Evolutionary conservation across 2,888 invertebrate genomes (phyloP).

Genomic region (Ceriagrion tenellum): DNA sequence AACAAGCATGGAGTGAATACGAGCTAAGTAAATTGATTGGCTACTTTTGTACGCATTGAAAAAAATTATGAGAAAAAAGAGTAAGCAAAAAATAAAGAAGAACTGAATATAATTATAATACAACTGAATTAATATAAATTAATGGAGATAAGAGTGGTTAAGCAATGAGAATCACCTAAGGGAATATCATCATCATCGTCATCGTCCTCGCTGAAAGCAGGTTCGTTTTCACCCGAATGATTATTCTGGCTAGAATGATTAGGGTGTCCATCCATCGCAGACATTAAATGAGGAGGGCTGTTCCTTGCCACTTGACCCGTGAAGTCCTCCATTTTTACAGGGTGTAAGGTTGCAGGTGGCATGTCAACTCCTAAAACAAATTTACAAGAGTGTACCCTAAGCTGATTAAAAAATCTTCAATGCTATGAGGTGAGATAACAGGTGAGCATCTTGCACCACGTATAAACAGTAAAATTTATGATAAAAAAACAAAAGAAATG

Average conservation of each 20-base stretch:
- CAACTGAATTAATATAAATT: conserved; percentile 20
- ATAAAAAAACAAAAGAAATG: neutral
- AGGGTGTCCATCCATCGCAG: conserved; percentile 79
- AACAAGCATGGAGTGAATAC: neutral
- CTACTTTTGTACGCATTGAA: neutral
- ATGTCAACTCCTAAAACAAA: conserved; percentile 57
- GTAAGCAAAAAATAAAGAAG: neutral
- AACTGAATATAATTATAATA: neutral
- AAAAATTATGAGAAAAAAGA: neutral
- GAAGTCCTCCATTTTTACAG: conserved; percentile 77
- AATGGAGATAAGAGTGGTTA: conserved; percentile 15
- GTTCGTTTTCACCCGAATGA: conserved; percentile 80
- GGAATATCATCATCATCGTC: conserved; percentile 89
- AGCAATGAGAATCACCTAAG: conserved; percentile 75
- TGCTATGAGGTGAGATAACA: neutral
- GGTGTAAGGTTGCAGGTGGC: conserved; percentile 71
- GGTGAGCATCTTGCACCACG: neutral
- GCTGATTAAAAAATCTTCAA: neutral
- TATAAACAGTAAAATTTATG: neutral
- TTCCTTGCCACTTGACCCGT: conserved; percentile 68
- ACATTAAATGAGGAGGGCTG: conserved; percentile 73
- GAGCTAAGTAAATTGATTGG: neutral
- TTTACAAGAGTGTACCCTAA: conserved; percentile 30
- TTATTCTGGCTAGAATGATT: conserved; percentile 76
- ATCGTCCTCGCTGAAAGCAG: conserved; percentile 92